Base-by-base conservation (phyloP, 1,140 invertebrate species). In the Hylaeus volcanicus region DNA sequence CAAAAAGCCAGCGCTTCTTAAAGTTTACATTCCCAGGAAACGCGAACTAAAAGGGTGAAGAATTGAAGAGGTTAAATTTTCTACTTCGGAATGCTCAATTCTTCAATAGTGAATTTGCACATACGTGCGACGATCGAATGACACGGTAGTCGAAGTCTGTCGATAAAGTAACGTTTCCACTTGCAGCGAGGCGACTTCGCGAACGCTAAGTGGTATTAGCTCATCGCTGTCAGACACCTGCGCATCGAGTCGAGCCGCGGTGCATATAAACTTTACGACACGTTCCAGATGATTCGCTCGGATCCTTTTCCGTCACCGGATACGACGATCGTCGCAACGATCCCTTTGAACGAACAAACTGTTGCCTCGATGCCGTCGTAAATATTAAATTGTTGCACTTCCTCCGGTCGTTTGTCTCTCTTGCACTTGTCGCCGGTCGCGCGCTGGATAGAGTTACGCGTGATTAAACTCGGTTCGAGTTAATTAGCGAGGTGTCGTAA, bases 401-500 rank as follows among this genome's bases (percentile, higher is more conserved):
- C 71, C 70, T 72, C 56, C 51, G 74, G 58, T 58, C 65, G 0
- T 48, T 43, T 26, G 41, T 73, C 69, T 37, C 72, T 11, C 56
- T 56, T 58, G 65, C 53, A 43, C 58, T 45, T 5, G 9, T 68
- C 48, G 51, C 41, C 64, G 14, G 56, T 71, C 76, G 51, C 4
- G 37, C 11, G 11, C 12, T 56, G 15, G 60, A 66, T 11, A 39
- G n/a, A 68, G 61, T 56, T 60, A 76, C 69, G 56, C 82, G 73
- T 77, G 64, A 65, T 88, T 69, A 53, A 80, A 74, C 76, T 71
- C 70, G 51, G 70, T 72, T 68, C 12, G 63, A 85, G 78, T 83
- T 87, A 87, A 88, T 88, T 88, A 83, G n/a, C 75, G 15, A 65
- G 64, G 77, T 87, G 83, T 85, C 72, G 86, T 81, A 88, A 85